A percentile compares a stretch with the other conserved stretches of the same genome.
Conservation (phyloP, 2,888 invertebrate species). For the Allacma fusca region DNA sequence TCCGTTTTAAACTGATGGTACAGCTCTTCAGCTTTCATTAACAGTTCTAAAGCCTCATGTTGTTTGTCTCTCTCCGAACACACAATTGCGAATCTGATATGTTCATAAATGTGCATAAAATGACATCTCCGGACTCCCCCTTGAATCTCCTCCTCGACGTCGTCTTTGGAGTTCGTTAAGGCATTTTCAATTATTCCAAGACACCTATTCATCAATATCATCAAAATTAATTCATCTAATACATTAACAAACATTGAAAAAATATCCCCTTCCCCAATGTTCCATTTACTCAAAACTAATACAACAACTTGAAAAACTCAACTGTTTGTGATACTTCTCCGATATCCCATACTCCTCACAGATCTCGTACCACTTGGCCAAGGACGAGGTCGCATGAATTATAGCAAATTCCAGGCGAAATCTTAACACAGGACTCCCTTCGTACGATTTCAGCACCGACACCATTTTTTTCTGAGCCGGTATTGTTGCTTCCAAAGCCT, state of each 20-base stretch:
- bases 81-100: constrained; percentile 58
- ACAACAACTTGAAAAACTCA: no score
- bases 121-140: constrained; percentile 43
- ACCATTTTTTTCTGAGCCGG: constrained; percentile 36
- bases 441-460: constrained; percentile 38
- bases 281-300: no score
- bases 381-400: constrained; percentile 55
- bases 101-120: constrained; percentile 59
- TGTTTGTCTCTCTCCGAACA: constrained; percentile 60
- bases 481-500: constrained; percentile 46
- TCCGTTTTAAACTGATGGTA: constrained; percentile 54
- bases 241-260: no score
- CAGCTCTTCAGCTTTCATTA: constrained; percentile 56
- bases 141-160: constrained; percentile 41
- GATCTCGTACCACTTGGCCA: constrained; percentile 59
- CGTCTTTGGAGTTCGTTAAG: constrained; percentile 33
- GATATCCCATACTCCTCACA: constrained; percentile 55
- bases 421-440: constrained; percentile 30
- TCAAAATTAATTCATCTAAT: neutral
- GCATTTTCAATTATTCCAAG: constrained; percentile 49
- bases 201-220: constrained; percentile 47
- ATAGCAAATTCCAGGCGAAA: constrained; percentile 53
- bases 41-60: constrained; percentile 52
- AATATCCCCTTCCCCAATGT: no score
- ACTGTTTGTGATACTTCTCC: constrained; percentile 56